phyloP scores from a whole-genome alignment of 2,797 vertebrate species.

The Sebastes aleutianus region DNA sequence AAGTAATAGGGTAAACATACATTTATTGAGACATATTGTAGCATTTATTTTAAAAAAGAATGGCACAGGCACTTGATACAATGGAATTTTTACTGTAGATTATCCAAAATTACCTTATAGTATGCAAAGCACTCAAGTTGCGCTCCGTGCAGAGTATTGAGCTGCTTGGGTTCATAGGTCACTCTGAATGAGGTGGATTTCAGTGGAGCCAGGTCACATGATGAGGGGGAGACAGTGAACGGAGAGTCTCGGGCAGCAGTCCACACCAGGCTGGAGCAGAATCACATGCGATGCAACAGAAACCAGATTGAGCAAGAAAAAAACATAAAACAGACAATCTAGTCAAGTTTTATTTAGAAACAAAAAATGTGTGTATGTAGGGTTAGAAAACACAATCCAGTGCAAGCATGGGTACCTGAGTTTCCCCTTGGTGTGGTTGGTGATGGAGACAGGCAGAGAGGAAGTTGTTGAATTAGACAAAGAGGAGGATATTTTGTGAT shows the following conservation, averaged over 20 bases:
- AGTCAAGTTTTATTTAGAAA: neutral
- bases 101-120: slow-evolving; percentile 80
- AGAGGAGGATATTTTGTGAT: slow-evolving; percentile 65
- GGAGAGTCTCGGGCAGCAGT: slow-evolving; percentile 74
- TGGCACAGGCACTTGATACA: neutral
- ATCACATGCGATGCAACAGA: neutral
- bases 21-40: neutral
- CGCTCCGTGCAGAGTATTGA: slow-evolving; percentile 81
- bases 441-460: slow-evolving; percentile 81
- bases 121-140: slow-evolving; percentile 92
- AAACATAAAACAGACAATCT: neutral
- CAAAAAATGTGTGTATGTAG: fast-evolving
- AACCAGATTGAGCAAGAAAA: neutral
- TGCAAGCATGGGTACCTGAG: slow-evolving; percentile 71
- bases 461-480: slow-evolving; percentile 40
- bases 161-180: slow-evolving; percentile 82
- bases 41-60: neutral
- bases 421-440: slow-evolving; percentile 88
- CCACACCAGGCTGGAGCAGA: slow-evolving; percentile 83
- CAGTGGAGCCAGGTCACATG: slow-evolving; percentile 85
- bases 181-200: slow-evolving; percentile 88
- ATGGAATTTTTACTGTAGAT: neutral
- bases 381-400: neutral
- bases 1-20: neutral
- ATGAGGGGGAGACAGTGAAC: slow-evolving; percentile 84